Percentiles rank a stretch among this genome's conserved stretches.
Conservation (phyloP, 1,140 invertebrate genomes). For the Drosophila nebulosa region DNA sequence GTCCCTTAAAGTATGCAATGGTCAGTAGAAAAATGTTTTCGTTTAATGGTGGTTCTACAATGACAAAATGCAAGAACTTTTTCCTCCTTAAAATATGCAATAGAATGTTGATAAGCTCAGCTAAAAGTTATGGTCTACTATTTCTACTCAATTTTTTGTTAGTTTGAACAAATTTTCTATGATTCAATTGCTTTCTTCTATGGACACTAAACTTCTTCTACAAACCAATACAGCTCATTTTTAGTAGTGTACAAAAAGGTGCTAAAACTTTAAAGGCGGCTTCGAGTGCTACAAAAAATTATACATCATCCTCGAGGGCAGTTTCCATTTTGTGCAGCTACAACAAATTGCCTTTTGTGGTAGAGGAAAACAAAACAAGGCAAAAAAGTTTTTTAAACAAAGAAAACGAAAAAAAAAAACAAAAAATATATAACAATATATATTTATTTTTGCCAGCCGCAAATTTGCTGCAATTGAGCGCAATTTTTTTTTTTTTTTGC, state of each 20-base stretch:
- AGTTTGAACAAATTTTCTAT: too few relatives aligned
- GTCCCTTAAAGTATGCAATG: too few relatives aligned
- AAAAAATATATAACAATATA: neutral
- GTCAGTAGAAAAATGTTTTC: too few relatives aligned
- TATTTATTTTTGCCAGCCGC: constrained; percentile 38
- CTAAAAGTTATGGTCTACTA: too few relatives aligned
- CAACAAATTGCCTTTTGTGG: constrained; percentile 49
- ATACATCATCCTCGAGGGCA: constrained; percentile 27
- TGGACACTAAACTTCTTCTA: neutral
- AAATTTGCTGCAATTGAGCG: constrained; percentile 70
- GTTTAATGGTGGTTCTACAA: too few relatives aligned
- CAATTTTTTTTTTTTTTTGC: constrained; percentile 24
- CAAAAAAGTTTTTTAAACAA: neutral
- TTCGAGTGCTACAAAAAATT: neutral
- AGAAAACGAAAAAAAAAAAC: neutral
- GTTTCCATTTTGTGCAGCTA: constrained; percentile 26
- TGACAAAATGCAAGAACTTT: too few relatives aligned
- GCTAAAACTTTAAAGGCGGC: constrained; percentile 52
- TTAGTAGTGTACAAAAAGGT: constrained; percentile 31
- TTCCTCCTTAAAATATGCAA: too few relatives aligned
- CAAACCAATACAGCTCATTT: neutral
- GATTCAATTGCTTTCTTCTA: too few relatives aligned
- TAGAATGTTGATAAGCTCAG: too few relatives aligned
- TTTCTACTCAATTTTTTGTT: too few relatives aligned
- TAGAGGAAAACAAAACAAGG: constrained; percentile 20